These are phyloP conservation scores for Istiophorus platypterus DNA, from an alignment of 2,113 vertebrate species.

Conservation along the genomic window DNA sequence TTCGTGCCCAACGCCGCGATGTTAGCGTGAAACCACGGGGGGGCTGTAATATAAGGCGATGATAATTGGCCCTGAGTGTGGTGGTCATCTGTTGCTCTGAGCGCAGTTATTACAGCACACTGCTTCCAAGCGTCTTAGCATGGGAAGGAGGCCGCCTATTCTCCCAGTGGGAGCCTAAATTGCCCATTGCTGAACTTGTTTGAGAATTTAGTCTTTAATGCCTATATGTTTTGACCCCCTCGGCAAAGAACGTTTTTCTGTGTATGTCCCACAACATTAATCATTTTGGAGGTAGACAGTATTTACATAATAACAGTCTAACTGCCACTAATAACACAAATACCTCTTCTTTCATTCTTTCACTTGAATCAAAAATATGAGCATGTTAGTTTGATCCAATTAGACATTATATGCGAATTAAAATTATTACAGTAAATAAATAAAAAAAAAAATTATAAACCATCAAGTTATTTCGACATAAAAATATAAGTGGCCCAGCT, in stretches of 20 bases:
- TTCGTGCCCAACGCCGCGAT: slow-evolving; percentile 45
- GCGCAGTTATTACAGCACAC: slow-evolving; percentile 12
- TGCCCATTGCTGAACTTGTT: slow-evolving; percentile 12
- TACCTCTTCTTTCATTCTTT: background rate
- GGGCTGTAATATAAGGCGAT: slow-evolving; percentile 30
- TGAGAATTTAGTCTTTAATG: background rate
- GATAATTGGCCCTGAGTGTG: slow-evolving; percentile 33
- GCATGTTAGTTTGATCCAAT: background rate
- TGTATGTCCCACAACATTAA: slow-evolving; percentile 46
- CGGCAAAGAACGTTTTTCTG: slow-evolving; percentile 33
- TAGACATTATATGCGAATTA: background rate
- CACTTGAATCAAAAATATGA: background rate
- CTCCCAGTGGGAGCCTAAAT: background rate
- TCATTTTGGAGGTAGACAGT: slow-evolving; percentile 21
- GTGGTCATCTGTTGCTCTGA: slow-evolving; percentile 62
- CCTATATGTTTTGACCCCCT: slow-evolving; percentile 49
- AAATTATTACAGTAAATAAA: background rate
- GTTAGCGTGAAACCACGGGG: slow-evolving; percentile 33
- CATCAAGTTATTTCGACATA: background rate
- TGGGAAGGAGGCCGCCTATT: background rate
- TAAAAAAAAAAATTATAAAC: background rate
- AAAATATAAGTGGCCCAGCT: background rate
- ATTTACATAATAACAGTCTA: slow-evolving; percentile 44
- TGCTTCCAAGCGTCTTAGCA: slow-evolving; percentile 7
- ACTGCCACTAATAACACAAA: slow-evolving; percentile 41